Conservation (phyloP, 2,113 vertebrate species). For the Charina bottae region DNA sequence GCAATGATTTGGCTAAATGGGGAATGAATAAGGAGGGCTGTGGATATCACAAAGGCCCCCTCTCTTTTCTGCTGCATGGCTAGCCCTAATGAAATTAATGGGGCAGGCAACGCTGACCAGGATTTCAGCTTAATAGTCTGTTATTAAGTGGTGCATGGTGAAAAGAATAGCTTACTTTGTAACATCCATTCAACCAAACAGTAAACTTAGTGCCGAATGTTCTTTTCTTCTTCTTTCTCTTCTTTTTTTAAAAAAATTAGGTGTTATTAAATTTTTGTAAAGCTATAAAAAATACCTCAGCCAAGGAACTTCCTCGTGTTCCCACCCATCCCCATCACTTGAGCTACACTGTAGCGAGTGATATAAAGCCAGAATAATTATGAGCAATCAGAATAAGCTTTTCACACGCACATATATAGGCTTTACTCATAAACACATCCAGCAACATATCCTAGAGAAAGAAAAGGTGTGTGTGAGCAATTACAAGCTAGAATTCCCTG, state of each 20-base stretch:
- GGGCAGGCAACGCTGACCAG: background rate
- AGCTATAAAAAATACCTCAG: background rate
- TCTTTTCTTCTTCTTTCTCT: background rate
- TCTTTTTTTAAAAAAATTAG: background rate
- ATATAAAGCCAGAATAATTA: background rate
- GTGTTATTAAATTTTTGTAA: background rate
- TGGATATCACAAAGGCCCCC: background rate
- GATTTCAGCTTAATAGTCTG: background rate
- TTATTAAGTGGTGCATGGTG: background rate
- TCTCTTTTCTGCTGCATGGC: background rate
- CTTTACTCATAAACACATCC: background rate
- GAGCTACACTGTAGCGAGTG: background rate
- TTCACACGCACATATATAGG: background rate
- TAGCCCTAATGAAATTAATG: background rate
- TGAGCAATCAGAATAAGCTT: background rate
- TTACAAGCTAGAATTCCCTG: background rate
- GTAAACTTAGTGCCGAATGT: background rate
- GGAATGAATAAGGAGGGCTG: background rate
- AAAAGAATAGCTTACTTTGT: background rate
- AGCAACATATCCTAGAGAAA: background rate
- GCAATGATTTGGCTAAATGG: background rate
- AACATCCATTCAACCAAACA: background rate
- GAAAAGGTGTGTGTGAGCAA: background rate
- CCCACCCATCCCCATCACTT: background rate
- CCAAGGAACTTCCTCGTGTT: background rate